phyloP scores from a whole-genome alignment of 2,888 invertebrate species.

The Mystacides longicornis region DNA sequence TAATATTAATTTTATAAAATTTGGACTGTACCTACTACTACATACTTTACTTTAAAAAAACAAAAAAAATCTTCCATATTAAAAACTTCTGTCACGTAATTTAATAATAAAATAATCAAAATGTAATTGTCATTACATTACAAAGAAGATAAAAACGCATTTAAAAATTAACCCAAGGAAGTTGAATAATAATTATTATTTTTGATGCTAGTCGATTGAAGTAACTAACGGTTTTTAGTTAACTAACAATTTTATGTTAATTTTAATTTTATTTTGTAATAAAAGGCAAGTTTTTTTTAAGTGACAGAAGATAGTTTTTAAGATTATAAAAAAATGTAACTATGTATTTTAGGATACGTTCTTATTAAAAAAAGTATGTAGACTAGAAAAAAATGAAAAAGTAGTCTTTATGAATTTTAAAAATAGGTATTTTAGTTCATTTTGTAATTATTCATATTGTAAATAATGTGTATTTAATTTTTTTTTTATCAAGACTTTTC shows the following conservation, averaged over 20 bases:
- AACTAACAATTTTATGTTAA: background rate
- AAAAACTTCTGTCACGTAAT: constrained; percentile 5
- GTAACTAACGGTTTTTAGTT: background rate
- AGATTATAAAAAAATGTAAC: background rate
- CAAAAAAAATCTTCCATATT: background rate
- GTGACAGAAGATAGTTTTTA: background rate
- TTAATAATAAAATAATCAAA: background rate
- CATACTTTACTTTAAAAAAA: too few species aligned
- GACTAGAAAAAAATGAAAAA: background rate
- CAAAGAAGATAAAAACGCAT: background rate
- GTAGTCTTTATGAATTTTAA: background rate
- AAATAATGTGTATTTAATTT: too few species aligned
- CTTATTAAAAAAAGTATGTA: too few species aligned
- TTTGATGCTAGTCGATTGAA: constrained; percentile 1
- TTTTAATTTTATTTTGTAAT: too few species aligned
- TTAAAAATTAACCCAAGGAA: background rate
- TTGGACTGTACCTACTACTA: background rate
- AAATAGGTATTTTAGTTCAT: background rate
- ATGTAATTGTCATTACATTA: too few species aligned
- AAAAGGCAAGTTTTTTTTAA: background rate
- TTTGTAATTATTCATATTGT: background rate
- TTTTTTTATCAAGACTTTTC: background rate
- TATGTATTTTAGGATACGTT: background rate
- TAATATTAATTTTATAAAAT: background rate
- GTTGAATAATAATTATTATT: background rate